Conservation (phyloP, 2,113 vertebrate species). For the Orcinus orca region DNA sequence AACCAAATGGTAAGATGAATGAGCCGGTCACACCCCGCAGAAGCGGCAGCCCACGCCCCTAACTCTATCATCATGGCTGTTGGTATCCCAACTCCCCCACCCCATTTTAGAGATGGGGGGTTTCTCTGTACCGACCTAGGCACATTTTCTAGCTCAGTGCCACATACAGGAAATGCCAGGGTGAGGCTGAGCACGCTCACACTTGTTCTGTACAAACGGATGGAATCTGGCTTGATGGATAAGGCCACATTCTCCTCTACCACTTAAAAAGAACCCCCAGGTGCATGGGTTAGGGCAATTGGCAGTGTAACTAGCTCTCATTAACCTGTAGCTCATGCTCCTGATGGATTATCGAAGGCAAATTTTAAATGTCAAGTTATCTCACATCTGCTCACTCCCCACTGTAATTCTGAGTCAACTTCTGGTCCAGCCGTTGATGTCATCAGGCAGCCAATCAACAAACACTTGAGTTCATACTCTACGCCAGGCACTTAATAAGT, state of each 20-base stretch:
- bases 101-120: not conserved
- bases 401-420: constrained; percentile 19
- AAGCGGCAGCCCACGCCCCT: not conserved
- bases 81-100: not conserved
- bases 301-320: not conserved
- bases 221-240: not conserved
- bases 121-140: not conserved
- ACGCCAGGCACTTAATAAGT: not conserved
- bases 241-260: not conserved
- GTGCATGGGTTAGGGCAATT: not conserved
- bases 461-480: not conserved
- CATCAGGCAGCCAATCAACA: not conserved
- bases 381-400: not conserved
- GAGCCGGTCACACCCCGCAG: not conserved
- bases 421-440: not conserved
- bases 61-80: not conserved
- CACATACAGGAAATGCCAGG: not conserved
- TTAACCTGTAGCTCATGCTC: not conserved
- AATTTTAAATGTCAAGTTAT: constrained; percentile 34
- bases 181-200: not conserved
- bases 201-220: not conserved
- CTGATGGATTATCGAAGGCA: not conserved
- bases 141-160: not conserved
- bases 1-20: not conserved
- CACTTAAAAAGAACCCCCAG: not conserved